Conservation (phyloP, 2,797 vertebrate species). For the Masticophis lateralis region DNA sequence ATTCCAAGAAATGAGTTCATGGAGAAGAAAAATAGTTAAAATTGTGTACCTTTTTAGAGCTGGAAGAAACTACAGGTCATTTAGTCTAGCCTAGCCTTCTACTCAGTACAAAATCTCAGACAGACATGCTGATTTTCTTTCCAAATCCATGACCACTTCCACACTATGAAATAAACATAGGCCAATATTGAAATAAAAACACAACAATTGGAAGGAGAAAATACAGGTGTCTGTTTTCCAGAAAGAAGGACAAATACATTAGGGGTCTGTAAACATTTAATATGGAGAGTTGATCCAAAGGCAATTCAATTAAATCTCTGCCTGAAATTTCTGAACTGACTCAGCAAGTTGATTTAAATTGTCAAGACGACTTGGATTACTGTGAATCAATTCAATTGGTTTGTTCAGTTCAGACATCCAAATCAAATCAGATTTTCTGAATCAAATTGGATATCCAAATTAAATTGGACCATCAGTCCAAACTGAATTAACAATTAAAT, state of each 20-base stretch:
- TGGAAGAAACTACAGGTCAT: background rate
- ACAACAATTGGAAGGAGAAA: background rate
- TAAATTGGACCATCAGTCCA: background rate
- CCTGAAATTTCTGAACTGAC: background rate
- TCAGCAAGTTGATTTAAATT: background rate
- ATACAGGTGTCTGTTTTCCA: background rate
- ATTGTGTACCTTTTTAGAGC: background rate
- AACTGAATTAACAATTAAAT: background rate
- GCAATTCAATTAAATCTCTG: background rate
- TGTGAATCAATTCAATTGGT: background rate
- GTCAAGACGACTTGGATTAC: background rate
- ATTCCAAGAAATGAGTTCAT: background rate
- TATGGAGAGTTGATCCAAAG: background rate
- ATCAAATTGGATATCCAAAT: background rate
- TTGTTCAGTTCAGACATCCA: background rate
- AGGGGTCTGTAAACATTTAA: background rate
- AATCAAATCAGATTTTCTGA: background rate
- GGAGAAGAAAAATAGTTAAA: background rate
- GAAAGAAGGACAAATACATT: background rate
- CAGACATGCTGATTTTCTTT: background rate
- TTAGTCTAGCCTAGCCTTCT: background rate
- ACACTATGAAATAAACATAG: background rate
- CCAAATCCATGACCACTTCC: background rate
- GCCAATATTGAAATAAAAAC: background rate
- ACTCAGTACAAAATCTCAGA: background rate